Percentiles rank a stretch among this genome's conserved stretches.
Evolutionary conservation across 2,113 vertebrate species (phyloP).

Genomic region (Noctilio leporinus): DNA sequence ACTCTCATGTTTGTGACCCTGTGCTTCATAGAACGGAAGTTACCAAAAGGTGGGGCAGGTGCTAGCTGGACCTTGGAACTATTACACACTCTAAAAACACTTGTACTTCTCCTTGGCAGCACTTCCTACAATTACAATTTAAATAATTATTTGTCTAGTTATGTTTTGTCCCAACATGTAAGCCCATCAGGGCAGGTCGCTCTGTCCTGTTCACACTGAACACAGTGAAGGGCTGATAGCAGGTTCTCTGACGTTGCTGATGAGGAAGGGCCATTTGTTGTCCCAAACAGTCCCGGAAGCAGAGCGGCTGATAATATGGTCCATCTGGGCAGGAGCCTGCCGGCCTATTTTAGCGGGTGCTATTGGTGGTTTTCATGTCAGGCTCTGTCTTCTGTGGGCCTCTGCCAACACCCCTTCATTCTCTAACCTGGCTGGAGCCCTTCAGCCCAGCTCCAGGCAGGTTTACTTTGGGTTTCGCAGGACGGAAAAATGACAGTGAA

Average conservation of each 20-base stretch:
- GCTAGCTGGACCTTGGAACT: background rate
- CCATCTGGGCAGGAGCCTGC: background rate
- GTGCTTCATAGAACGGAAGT: background rate
- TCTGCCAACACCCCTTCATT: background rate
- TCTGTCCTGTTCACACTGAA: background rate
- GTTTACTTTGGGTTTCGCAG: too few relatives aligned
- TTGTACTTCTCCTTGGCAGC: background rate
- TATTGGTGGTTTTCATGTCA: background rate
- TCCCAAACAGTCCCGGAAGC: background rate
- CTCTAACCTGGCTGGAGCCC: too few relatives aligned
- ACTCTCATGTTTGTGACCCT: background rate
- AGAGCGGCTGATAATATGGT: background rate
- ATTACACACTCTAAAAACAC: background rate
- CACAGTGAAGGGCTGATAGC: background rate
- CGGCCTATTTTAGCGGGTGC: background rate
- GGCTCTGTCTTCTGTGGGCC: background rate
- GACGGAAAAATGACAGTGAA: too few relatives aligned
- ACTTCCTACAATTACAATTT: background rate
- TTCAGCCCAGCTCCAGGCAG: too few relatives aligned
- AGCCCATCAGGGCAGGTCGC: background rate
- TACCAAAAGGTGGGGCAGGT: background rate
- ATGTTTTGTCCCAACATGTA: background rate
- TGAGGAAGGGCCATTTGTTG: background rate
- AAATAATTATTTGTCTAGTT: background rate
- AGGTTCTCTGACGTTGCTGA: background rate